Evolutionary conservation across 2,113 vertebrate genomes (phyloP).

Genomic region (Melanocharis versteri): DNA sequence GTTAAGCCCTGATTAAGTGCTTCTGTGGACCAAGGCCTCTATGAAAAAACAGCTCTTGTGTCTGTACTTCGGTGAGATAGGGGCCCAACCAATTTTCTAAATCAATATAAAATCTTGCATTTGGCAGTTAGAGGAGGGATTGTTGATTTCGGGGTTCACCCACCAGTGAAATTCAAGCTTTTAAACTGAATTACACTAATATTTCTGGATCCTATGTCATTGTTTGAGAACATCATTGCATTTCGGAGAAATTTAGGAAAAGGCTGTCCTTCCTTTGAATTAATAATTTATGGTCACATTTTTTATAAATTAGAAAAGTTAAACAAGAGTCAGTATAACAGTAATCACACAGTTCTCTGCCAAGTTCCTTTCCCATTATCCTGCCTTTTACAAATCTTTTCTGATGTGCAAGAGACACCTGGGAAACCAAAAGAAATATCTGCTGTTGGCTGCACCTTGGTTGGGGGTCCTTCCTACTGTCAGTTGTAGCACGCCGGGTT

Average conservation of each 20-base stretch:
- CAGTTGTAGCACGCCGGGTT: background rate
- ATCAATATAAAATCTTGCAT: constrained; percentile 18
- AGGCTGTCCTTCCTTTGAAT: background rate
- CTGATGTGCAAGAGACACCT: background rate
- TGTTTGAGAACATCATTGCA: background rate
- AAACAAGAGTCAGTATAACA: background rate
- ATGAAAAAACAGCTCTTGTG: constrained; percentile 5
- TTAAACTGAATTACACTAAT: background rate
- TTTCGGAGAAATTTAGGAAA: background rate
- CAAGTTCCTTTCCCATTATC: background rate
- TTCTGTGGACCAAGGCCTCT: background rate
- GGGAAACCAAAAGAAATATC: background rate
- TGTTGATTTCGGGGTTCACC: background rate
- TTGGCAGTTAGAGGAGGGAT: background rate
- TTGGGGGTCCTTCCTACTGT: background rate
- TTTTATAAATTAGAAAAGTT: background rate
- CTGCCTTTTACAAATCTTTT: background rate
- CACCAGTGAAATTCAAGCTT: background rate
- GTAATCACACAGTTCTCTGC: background rate
- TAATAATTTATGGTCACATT: background rate
- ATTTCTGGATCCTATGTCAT: background rate
- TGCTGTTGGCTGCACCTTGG: background rate
- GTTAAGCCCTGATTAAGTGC: constrained; percentile 26
- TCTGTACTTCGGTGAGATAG: background rate
- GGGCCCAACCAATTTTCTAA: background rate